These are phyloP conservation scores for Phytoseiulus persimilis DNA, from an alignment of 2,888 invertebrate genomes.

Conservation along the genomic window DNA sequence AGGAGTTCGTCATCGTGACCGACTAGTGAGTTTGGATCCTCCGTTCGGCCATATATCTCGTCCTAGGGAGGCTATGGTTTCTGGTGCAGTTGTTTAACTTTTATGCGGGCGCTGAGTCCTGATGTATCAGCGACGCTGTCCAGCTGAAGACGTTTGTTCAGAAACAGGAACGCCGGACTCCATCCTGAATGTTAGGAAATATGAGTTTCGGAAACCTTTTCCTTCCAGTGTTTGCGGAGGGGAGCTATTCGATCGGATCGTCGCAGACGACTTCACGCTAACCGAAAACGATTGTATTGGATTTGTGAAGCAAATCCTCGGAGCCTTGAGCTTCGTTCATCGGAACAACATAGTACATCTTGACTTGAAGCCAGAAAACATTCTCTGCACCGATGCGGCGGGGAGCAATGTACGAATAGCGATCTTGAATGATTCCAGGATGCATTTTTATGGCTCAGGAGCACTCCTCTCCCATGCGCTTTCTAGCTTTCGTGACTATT, in stretches of 20 bases:
- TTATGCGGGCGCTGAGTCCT: no score
- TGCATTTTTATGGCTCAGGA: not conserved
- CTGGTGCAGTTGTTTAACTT: no score
- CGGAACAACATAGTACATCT: constrained; percentile 87
- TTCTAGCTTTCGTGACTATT: no score
- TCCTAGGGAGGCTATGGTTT: no score
- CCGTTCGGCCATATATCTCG: no score
- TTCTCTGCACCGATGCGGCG: constrained; percentile 83
- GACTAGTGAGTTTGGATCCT: constrained; percentile 94
- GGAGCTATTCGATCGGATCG: constrained; percentile 94
- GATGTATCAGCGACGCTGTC: no score
- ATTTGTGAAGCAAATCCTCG: constrained; percentile 95
- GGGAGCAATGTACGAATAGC: constrained; percentile 60
- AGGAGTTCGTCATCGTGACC: constrained; percentile 85
- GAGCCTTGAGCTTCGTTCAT: constrained; percentile 94
- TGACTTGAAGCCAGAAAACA: constrained; percentile 99
- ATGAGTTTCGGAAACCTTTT: not conserved
- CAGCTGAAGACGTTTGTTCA: no score
- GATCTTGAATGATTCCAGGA: no score
- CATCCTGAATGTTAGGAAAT: not conserved
- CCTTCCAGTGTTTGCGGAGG: constrained; percentile 83
- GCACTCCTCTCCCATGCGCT: no score
- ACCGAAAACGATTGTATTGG: constrained; percentile 93
- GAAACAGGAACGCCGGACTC: no score
- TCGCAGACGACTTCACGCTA: constrained; percentile 92